Percentiles rank a stretch among this genome's conserved stretches.
phyloP scores from a whole-genome alignment of 2,888 invertebrate genomes.

The Eupithecia insigniata region DNA sequence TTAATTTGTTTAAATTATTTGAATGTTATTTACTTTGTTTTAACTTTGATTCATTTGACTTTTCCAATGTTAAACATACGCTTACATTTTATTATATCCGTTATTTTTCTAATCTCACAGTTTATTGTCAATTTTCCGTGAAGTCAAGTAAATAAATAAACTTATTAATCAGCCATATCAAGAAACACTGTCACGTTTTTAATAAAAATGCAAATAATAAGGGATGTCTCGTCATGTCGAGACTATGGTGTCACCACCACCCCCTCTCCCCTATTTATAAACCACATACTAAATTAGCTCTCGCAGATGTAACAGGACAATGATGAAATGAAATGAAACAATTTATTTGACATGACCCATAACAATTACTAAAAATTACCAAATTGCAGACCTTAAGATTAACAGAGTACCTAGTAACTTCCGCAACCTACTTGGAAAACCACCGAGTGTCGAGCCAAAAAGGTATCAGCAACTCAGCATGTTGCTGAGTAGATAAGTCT shows the following conservation, averaged over 20 bases:
- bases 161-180: slow-evolving; percentile 37
- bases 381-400: too few relatives aligned
- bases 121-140: slow-evolving; percentile 17
- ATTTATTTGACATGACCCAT: too few relatives aligned
- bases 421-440: too few relatives aligned
- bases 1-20: too few relatives aligned
- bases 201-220: slow-evolving; percentile 60
- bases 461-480: too few relatives aligned
- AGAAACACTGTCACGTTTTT: slow-evolving; percentile 50
- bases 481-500: too few relatives aligned
- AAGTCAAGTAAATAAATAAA: slow-evolving; percentile 32
- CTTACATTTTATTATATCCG: not conserved
- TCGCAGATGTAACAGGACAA: not conserved
- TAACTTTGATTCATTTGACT: slow-evolving; percentile 14
- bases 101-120: not conserved
- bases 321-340: too few relatives aligned
- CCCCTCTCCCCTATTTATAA: slow-evolving; percentile 9
- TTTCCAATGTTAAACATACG: slow-evolving; percentile 8
- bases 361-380: too few relatives aligned
- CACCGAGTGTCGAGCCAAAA: too few relatives aligned
- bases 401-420: too few relatives aligned
- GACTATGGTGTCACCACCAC: slow-evolving; percentile 44
- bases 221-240: slow-evolving; percentile 35
- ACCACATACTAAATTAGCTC: not conserved
- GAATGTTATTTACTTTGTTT: too few relatives aligned